phyloP scores from a whole-genome alignment of 2,888 invertebrate species.

The Leptopilina syphax region DNA sequence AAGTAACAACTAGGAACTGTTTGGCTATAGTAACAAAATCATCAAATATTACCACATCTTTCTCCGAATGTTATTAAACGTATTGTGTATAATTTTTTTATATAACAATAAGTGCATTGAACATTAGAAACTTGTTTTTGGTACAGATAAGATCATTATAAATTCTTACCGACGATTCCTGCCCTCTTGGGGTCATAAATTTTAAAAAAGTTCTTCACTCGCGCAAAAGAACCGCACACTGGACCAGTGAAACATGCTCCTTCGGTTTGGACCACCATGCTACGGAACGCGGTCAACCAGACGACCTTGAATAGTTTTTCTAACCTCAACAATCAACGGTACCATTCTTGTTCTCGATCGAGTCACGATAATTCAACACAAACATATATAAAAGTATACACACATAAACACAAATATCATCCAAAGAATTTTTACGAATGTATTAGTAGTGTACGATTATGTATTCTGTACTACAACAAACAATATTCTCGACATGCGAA shows the following conservation, averaged over 20 bases:
- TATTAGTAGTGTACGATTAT: no score
- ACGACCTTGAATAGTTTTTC: conserved; percentile 36
- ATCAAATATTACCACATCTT: no score
- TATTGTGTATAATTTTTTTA: conserved; percentile 3
- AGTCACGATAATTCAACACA: conserved; percentile 9
- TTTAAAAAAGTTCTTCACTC: conserved; percentile 48
- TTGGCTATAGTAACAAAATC: no score
- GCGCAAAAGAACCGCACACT: conserved; percentile 54
- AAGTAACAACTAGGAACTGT: no score
- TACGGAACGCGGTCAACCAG: conserved; percentile 20
- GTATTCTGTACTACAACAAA: no score
- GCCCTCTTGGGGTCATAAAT: conserved; percentile 43
- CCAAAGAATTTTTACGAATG: no score
- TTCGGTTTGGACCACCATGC: conserved; percentile 34
- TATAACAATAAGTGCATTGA: conserved; percentile 36
- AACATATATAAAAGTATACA: background rate
- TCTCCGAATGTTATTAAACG: no score
- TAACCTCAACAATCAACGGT: conserved; percentile 33
- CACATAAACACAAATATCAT: background rate
- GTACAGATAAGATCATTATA: conserved; percentile 31
- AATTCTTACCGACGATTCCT: conserved; percentile 37
- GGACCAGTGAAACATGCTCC: conserved; percentile 30
- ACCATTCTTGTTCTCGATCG: conserved; percentile 24
- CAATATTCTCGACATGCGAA: no score
- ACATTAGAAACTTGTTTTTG: conserved; percentile 15